Conservation (phyloP, 2,797 vertebrate genomes). For the Naso thynnoides region DNA sequence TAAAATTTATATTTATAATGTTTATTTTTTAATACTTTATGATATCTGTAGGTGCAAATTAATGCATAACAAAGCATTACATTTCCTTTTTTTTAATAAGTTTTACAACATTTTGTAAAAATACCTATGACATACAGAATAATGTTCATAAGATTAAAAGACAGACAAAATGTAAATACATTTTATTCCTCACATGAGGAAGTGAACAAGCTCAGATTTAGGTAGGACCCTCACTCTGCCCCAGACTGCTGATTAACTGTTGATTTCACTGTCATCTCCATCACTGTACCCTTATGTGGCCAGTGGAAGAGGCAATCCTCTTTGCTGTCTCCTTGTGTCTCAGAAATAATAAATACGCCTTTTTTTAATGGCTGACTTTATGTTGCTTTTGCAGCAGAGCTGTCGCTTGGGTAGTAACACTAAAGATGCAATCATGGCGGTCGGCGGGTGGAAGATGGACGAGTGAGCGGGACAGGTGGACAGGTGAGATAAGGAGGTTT, state of each 20-base stretch:
- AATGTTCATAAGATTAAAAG: not conserved
- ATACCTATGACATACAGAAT: not conserved
- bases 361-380: constrained; percentile 85
- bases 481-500: constrained; percentile 87
- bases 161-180: constrained; percentile 8
- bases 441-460: constrained; percentile 80
- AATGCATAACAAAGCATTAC: not conserved
- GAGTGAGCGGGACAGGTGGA: constrained; percentile 84
- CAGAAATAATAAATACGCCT: constrained; percentile 83
- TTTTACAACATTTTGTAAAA: constrained; percentile 1
- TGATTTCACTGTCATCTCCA: constrained; percentile 67
- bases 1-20: too few species aligned
- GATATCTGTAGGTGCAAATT: not conserved
- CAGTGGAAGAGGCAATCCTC: constrained; percentile 76
- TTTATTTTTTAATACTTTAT: not conserved
- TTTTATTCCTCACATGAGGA: constrained; percentile 2
- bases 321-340: constrained; percentile 77
- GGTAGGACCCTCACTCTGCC: not conserved
- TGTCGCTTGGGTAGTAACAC: constrained; percentile 79
- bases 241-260: constrained; percentile 53
- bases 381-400: constrained; percentile 81
- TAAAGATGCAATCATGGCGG: constrained; percentile 84
- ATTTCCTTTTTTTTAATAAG: not conserved
- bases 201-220: constrained; percentile 16
- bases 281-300: constrained; percentile 60